Conservation (phyloP, 2,888 invertebrate species). For the Tortricodes alternella region DNA sequence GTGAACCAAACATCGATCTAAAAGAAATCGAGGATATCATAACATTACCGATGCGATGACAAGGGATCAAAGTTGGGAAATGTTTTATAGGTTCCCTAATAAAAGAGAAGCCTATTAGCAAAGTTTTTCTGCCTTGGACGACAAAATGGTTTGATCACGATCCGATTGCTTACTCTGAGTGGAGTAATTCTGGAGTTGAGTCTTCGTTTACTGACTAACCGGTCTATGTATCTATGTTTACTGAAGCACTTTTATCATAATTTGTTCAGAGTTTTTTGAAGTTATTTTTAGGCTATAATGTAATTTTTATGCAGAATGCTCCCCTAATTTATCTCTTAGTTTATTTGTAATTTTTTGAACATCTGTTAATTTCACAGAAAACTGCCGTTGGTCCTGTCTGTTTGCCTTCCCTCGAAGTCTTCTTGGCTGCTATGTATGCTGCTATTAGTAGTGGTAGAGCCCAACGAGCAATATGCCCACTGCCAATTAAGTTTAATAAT, state of each 20-base stretch:
- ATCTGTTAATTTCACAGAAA: no score
- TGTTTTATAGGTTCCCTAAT: conserved; percentile 27
- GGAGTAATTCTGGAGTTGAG: conserved; percentile 16
- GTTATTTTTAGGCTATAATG: background rate
- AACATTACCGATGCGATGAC: conserved; percentile 16
- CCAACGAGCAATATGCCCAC: no score
- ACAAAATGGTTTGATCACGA: conserved; percentile 13
- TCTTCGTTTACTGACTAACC: conserved; percentile 4
- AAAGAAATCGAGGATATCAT: conserved; percentile 11
- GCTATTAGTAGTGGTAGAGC: no score
- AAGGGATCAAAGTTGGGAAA: conserved; percentile 15
- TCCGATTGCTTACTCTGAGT: conserved; percentile 11
- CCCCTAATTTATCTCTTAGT: no score
- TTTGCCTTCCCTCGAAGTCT: no score
- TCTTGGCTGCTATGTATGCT: no score
- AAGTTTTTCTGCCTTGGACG: conserved; percentile 26
- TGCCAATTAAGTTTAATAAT: no score
- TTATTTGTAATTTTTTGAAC: no score
- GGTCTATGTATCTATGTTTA: background rate
- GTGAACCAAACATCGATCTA: background rate
- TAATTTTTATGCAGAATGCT: no score
- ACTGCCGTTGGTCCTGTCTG: no score
- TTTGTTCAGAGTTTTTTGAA: background rate
- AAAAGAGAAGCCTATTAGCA: conserved; percentile 28
- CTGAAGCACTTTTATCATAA: background rate